Percentiles rank a stretch among this genome's conserved stretches.
phyloP scores from a whole-genome alignment of 2,797 vertebrate genomes.

The Zalophus californianus region DNA sequence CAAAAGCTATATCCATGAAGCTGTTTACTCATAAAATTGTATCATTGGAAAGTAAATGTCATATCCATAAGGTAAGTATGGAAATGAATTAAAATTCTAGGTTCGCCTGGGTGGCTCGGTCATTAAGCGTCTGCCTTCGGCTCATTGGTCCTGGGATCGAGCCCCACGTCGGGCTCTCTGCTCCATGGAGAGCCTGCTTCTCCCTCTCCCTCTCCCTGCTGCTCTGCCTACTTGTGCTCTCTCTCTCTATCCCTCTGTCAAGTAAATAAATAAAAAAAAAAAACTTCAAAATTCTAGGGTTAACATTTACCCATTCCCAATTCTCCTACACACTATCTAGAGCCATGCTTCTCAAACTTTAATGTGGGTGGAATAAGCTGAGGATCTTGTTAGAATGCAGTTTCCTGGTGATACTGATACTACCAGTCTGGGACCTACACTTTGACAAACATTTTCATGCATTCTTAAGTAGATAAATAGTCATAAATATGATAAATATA shows the following conservation, averaged over 20 bases:
- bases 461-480: not conserved
- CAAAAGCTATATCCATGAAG: not conserved
- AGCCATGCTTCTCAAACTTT: not conserved
- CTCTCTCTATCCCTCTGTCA: too few relatives aligned
- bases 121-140: too few relatives aligned
- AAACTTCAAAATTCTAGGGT: not conserved
- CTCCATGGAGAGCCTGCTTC: too few relatives aligned
- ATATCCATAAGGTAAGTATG: not conserved
- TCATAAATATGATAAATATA: not conserved
- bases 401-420: not conserved
- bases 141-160: too few relatives aligned
- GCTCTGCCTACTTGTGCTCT: too few relatives aligned
- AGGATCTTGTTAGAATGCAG: not conserved
- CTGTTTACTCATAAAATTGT: constrained; percentile 43
- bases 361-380: not conserved
- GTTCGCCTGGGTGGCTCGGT: too few relatives aligned
- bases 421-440: not conserved
- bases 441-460: not conserved
- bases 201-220: too few relatives aligned
- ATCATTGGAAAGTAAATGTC: constrained; percentile 30
- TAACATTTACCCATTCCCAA: not conserved
- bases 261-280: too few relatives aligned
- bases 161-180: too few relatives aligned
- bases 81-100: constrained; percentile 18
- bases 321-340: not conserved